Evolutionary conservation across 2,113 vertebrate species (phyloP).

Genomic region (Rousettus leschenaultii): DNA sequence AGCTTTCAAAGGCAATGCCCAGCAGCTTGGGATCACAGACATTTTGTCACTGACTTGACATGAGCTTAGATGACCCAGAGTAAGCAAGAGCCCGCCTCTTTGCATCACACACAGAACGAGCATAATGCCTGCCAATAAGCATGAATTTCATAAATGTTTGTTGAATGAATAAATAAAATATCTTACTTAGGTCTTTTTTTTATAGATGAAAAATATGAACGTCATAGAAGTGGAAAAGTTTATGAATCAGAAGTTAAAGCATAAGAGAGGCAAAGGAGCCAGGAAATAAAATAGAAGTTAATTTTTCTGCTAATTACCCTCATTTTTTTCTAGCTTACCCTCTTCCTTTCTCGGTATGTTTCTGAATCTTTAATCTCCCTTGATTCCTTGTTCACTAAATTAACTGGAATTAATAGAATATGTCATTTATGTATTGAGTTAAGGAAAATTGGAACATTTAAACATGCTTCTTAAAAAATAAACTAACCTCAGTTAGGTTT

Average conservation of each 20-base stretch:
- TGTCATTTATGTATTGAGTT: neutral
- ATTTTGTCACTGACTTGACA: neutral
- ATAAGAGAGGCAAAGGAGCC: neutral
- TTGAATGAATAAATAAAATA: neutral
- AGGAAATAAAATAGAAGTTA: neutral
- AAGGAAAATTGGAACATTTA: neutral
- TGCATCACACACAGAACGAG: neutral
- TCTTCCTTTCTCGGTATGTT: neutral
- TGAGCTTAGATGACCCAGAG: neutral
- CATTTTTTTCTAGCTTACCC: neutral
- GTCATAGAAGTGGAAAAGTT: neutral
- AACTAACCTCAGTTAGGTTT: neutral
- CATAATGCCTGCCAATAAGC: neutral
- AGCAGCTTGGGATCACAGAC: neutral
- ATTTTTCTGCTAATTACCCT: neutral
- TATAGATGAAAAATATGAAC: neutral
- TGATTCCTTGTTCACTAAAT: neutral
- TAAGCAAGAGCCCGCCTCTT: neutral
- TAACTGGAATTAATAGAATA: neutral
- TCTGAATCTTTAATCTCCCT: neutral
- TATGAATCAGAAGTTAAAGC: neutral
- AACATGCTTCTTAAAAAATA: neutral
- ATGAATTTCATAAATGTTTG: neutral
- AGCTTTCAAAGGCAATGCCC: neutral
- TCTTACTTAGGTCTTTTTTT: neutral